Evolutionary conservation across 2,888 invertebrate species (phyloP).

Genomic region (Synergus laeviventris): DNA sequence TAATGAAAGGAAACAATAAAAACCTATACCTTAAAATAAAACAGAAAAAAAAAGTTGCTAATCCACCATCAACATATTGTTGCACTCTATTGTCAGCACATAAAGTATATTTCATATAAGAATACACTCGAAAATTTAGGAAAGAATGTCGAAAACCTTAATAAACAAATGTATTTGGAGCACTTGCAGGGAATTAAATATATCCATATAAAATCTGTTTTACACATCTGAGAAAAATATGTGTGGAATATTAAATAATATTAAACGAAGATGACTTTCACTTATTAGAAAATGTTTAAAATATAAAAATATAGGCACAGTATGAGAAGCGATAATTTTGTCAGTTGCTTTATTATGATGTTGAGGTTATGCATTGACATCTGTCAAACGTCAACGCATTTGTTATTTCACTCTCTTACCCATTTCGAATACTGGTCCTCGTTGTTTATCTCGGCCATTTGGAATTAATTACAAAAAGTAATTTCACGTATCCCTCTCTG

Average conservation of each 20-base stretch:
- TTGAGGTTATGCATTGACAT: conserved; percentile 52
- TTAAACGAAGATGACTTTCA: neutral
- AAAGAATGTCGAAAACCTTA: neutral
- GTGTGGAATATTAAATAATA: neutral
- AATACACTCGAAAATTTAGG: neutral
- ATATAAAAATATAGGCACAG: neutral
- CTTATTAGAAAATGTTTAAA: neutral
- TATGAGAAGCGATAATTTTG: neutral
- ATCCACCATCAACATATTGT: neutral
- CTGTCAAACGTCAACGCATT: conserved; percentile 41
- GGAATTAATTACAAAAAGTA: conserved; percentile 55
- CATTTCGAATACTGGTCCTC: conserved; percentile 81
- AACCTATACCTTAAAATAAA: neutral
- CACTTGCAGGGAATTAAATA: neutral
- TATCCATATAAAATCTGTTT: neutral
- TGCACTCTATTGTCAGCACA: neutral
- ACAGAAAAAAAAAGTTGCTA: neutral
- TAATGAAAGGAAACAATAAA: neutral
- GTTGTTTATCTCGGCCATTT: conserved; percentile 78
- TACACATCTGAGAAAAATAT: neutral
- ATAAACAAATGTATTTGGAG: neutral
- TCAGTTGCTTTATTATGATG: conserved; percentile 44
- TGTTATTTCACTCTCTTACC: conserved; percentile 74
- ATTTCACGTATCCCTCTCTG: no score
- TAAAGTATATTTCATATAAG: neutral